Percentiles rank a stretch among this genome's conserved stretches.
phyloP scores from a whole-genome alignment of 2,888 invertebrate genomes.

The Mystacides longicornis region DNA sequence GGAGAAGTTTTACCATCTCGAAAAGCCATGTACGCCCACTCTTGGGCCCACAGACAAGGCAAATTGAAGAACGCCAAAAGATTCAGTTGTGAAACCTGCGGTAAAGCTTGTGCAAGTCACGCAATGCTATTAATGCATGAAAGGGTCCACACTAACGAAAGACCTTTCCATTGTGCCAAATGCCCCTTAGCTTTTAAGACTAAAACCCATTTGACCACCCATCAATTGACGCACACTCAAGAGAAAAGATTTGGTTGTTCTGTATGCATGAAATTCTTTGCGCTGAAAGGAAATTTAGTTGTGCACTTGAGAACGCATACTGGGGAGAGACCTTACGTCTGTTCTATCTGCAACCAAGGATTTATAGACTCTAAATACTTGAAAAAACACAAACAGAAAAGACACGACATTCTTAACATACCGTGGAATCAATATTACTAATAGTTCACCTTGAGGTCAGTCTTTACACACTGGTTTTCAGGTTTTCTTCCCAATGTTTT shows the following conservation, averaged over 20 bases:
- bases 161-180: slow-evolving; percentile 42
- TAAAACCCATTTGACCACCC: slow-evolving; percentile 45
- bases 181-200: slow-evolving; percentile 45
- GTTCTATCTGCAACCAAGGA: slow-evolving; percentile 41
- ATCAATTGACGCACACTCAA: slow-evolving; percentile 45
- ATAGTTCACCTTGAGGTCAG: neutral
- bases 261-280: slow-evolving; percentile 48
- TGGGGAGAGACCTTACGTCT: slow-evolving; percentile 45
- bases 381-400: slow-evolving; percentile 46
- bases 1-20: slow-evolving; percentile 38
- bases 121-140: slow-evolving; percentile 48
- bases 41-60: slow-evolving; percentile 30
- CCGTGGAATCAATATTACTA: slow-evolving; percentile 35
- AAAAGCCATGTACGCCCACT: slow-evolving; percentile 37
- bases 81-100: slow-evolving; percentile 42
- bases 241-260: slow-evolving; percentile 49
- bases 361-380: slow-evolving; percentile 49
- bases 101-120: slow-evolving; percentile 43
- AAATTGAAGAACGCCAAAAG: slow-evolving; percentile 32
- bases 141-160: slow-evolving; percentile 45
- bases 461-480: neutral
- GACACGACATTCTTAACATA: slow-evolving; percentile 41
- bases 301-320: slow-evolving; percentile 48
- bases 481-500: neutral
- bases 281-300: slow-evolving; percentile 45